Conservation (phyloP, 2,113 vertebrate genomes). For the Turnix velox region DNA sequence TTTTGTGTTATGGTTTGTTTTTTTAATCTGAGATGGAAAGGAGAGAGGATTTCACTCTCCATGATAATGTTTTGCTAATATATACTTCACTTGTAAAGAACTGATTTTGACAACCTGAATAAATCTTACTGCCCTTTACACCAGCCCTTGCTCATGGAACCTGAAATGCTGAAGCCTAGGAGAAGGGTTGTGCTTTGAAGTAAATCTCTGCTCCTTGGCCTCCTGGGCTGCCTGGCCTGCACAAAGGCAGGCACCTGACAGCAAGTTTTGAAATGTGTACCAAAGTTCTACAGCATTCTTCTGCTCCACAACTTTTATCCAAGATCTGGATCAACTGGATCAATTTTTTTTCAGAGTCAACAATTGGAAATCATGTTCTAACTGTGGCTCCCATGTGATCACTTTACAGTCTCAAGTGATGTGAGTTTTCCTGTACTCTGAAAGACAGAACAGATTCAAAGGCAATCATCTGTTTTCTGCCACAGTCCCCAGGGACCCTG, state of each 20-base stretch:
- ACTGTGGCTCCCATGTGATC: background rate
- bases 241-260: background rate
- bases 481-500: background rate
- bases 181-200: background rate
- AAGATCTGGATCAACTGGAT: background rate
- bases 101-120: background rate
- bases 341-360: background rate
- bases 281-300: background rate
- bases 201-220: background rate
- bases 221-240: background rate
- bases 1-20: background rate
- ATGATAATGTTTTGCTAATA: background rate
- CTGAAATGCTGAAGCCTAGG: background rate
- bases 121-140: background rate
- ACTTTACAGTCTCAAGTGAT: background rate
- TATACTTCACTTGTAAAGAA: background rate
- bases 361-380: background rate
- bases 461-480: background rate
- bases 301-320: background rate
- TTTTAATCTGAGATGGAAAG: background rate
- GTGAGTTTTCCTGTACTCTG: background rate
- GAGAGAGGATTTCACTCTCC: background rate
- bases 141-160: background rate
- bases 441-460: background rate
- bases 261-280: fast-evolving